Base-by-base conservation (phyloP, 2,888 invertebrate species). In the Tridacna gigas region DNA sequence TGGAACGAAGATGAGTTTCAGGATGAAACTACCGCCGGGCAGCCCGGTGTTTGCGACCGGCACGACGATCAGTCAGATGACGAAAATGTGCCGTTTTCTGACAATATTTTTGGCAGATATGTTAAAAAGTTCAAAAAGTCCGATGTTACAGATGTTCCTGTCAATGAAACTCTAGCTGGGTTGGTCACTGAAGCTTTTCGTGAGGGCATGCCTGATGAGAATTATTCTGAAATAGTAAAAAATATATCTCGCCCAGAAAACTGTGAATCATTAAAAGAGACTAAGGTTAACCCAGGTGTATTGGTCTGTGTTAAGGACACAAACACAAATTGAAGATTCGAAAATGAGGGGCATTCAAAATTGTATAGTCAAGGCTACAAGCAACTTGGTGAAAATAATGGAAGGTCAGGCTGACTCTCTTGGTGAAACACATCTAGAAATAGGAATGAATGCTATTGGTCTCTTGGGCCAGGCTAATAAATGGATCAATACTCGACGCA, bases 361-460 rank as follows among this genome's bases (percentile, higher is more conserved):
- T 48, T 80, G 83, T 71, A 65, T 80, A n/a, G 73, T 80, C 11
- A 82, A 83, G 74, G 83, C 80, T 15, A 74, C 82, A 25, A 25
- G 74, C 20, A 74, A 77, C 28, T 18, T 86, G 15, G 73, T 81
- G 12, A 80, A 74, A 67, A 47, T 81, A 0, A 26, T 82, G 20
- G 76, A 82, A 15, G 25, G 22, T 26, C 25, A 61, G 51, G 79
- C 79, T 12, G 74, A 76, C 48, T 5, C n/a, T 15, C 63, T 76
- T 69, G 56, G 26, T 18, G 45, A 79, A 26, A 13, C 48, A 0
- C 25, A 15, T 5, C 28, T 79, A 18, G 65, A 69, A 25, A 18
- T 69, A 20, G 48, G 69, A 7, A 82, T 79, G 76, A 79, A 75
- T 25, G 51, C 79, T 5, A 75, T 82, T 48, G 76, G 74, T 9